Base-by-base conservation (phyloP, 2,888 invertebrate species). In the Liodrosophila aerea region DNA sequence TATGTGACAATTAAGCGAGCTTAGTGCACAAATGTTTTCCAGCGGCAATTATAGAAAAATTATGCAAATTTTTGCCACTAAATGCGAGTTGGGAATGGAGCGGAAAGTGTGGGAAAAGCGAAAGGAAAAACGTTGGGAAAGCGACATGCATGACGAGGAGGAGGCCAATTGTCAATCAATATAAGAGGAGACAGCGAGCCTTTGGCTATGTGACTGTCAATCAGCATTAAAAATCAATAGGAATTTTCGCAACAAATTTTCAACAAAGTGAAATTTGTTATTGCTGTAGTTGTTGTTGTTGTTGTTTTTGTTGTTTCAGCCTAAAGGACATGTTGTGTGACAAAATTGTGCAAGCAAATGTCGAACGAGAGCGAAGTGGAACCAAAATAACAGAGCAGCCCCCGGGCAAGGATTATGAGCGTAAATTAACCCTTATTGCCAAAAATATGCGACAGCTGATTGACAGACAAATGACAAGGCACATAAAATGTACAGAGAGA, bases 391-490 rank as follows among this genome's bases (percentile, higher is more conserved):
- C n/a, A 39, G 36, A n/a, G n/a, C n/a, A n/a, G 13, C 57, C 62
- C 57, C 46, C 39, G 63, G 64, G 69, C 63, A 64, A 74, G 82
- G 85, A 82, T 84, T 81, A 84, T 84, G 74, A 82, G 85, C 76
- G 85, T 76, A 82, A 84, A 82, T 82, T 82, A 82, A 82, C 81
- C 81, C 85, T 84, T 82, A 82, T 84, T 84, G 85, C 74, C 72
- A 70, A 78, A 78, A 84, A 78, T 76, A 82, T 78, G 83, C 78
- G 81, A 82, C 81, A 82, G 82, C 67, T 82, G 81, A 82, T 82
- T 82, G 81, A 82, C 81, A 82, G 76, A 78, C 76, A 76, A 82
- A 78, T 82, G 82, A 85, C 85, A 84, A 56, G 60, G 62, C 72
- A 62, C 76, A 80, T 76, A 77, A 73, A 81, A 75, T 73, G 64